These are phyloP conservation scores for Parnassius smintheus DNA, from an alignment of 2,888 invertebrate genomes.

Conservation along the genomic window DNA sequence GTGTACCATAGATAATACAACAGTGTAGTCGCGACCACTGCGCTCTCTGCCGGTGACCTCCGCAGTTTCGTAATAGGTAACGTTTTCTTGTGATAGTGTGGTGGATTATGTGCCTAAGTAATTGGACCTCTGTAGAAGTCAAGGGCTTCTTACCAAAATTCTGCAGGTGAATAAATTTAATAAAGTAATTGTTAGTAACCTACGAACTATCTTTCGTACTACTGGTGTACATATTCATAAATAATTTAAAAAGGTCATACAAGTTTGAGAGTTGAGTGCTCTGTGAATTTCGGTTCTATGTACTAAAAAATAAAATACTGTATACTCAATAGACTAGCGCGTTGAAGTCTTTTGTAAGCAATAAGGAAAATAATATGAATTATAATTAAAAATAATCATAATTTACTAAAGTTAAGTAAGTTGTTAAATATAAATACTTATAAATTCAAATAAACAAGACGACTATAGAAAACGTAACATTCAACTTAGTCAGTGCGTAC, in stretches of 20 bases:
- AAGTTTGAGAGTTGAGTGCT: background rate
- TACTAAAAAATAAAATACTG: background rate
- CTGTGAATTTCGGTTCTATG: background rate
- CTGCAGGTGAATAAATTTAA: slow-evolving; percentile 55
- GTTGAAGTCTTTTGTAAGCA: slow-evolving; percentile 16
- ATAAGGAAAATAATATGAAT: slow-evolving; percentile 2
- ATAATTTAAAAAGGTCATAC: background rate
- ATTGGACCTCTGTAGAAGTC: slow-evolving; percentile 51
- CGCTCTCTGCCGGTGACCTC: slow-evolving; percentile 73
- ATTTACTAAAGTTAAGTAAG: background rate
- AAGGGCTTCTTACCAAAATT: slow-evolving; percentile 35
- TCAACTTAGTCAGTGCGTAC: slow-evolving; percentile 16
- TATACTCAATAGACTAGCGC: background rate
- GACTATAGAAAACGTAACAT: slow-evolving; percentile 7
- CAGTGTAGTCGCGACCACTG: slow-evolving; percentile 70
- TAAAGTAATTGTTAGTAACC: slow-evolving; percentile 21
- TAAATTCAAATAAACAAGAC: slow-evolving; percentile 30
- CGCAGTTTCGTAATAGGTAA: slow-evolving; percentile 52
- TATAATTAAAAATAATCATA: background rate
- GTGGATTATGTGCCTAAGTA: slow-evolving; percentile 30
- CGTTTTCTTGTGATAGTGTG: slow-evolving; percentile 67
- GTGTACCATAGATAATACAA: slow-evolving; percentile 35
- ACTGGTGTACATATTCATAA: background rate
- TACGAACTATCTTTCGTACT: background rate
- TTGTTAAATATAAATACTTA: slow-evolving; percentile 14